A percentile compares a stretch with the other conserved stretches of the same genome.
Conservation (phyloP, 92 coral and sea anemone species). For the Heteractis magnifica region DNA sequence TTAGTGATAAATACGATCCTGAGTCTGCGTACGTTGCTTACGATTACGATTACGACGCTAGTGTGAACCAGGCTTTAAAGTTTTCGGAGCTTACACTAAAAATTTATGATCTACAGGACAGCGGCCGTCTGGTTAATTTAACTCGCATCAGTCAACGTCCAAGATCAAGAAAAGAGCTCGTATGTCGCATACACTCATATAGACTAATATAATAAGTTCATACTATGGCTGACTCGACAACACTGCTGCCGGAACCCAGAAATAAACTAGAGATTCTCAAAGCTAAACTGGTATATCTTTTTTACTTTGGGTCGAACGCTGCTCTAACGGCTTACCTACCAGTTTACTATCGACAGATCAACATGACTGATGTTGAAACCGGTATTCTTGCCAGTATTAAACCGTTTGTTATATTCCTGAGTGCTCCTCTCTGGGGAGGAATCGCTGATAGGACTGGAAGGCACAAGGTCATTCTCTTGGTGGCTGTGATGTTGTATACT, state of each 20-base stretch:
- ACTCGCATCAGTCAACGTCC: no score
- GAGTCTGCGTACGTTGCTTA: no score
- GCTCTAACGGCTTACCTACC: slow-evolving; percentile 24
- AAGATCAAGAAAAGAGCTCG: no score
- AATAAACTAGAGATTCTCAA: not conserved
- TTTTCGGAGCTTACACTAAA: no score
- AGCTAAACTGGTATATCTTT: slow-evolving; percentile 26
- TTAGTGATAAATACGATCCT: no score
- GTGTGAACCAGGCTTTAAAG: no score
- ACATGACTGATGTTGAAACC: slow-evolving; percentile 25
- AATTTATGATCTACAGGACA: no score
- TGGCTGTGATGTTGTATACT: slow-evolving; percentile 8
- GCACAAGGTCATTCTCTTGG: slow-evolving; percentile 19
- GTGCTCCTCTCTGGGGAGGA: slow-evolving; percentile 44
- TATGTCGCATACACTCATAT: no score
- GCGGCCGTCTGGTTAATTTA: no score
- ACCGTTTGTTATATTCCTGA: slow-evolving; percentile 26
- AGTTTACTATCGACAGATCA: slow-evolving; percentile 28
- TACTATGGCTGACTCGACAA: not conserved
- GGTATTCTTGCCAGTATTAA: slow-evolving; percentile 26
- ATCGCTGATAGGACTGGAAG: slow-evolving; percentile 36
- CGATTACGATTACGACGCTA: no score
- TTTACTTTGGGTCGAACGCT: slow-evolving; percentile 10
- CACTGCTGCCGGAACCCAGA: not conserved
- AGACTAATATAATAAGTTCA: no score